Base-by-base conservation (phyloP, 2,113 vertebrate genomes). In the Progne subis region DNA sequence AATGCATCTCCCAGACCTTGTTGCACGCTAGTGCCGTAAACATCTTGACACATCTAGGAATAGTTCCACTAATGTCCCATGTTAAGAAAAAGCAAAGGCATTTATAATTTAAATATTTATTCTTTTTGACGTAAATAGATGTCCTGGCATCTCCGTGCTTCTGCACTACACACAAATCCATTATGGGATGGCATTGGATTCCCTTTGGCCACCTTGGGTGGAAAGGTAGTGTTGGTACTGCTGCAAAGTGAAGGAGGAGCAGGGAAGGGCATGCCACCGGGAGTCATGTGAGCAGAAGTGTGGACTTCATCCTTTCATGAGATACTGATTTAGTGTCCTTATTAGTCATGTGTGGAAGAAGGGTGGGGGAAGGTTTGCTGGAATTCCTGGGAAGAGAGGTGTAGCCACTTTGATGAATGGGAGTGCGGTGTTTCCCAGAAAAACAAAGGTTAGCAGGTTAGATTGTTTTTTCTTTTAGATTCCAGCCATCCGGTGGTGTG, bases 21-120 rank as follows among this genome's bases (percentile, higher is more conserved):
- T 96, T 97, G 96, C 93, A 88, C 96, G 93, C 92, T 96, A 97
- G 96, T 98, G 97, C 96, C 96, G 77, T 96, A 93, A 94, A 78
- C 94, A 60, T 82, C 80, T 80, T 93, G 76, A 83, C 65, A 74
- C 61, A 68, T 89, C 74, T 95, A 94, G 83, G 77, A 96, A 82
- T 70, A 93, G 85, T 89, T 93, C n/a, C 60, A 67, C 69, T 96
- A 65, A 76, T 74, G 91, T 90, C 94, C 72, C 92, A 1, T 65
- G 29, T 79, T 90, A 92, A 86, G 83, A 86, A 90, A 69, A 80
- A 70, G 29, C 18, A 90, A 90, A 92, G 59, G 72, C 34, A 47
- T 47, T 81, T 95, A 79, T 88, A 90, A 86, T 94, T 95, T 85
- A 89, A 95, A 24, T 94, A 89, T 88, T 91, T 93, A 92, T 86